Evolutionary conservation across 2,888 invertebrate species (phyloP).

Genomic region (Ophonus ardosiacus): DNA sequence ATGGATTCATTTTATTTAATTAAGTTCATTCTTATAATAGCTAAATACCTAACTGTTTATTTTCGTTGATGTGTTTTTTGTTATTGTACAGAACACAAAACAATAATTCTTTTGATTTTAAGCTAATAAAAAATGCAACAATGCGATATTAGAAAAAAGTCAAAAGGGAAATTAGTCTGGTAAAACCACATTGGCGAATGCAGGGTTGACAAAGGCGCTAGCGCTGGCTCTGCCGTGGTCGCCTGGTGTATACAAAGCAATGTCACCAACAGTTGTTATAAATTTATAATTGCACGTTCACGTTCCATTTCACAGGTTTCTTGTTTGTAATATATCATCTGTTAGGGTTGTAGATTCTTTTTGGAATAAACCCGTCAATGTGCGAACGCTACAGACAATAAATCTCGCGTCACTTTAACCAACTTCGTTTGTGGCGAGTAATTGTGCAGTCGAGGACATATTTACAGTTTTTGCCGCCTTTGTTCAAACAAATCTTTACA

Average conservation of each 20-base stretch:
- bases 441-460: constrained; percentile 30
- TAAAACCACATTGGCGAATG: background rate
- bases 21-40: too few species aligned
- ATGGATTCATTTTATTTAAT: too few species aligned
- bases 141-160: background rate
- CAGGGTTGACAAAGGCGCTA: background rate
- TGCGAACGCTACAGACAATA: constrained; percentile 17
- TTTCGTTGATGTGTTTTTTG: background rate
- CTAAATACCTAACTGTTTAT: background rate
- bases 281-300: constrained; percentile 60
- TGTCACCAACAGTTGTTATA: constrained; percentile 54
- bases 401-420: constrained; percentile 36
- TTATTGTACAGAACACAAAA: background rate
- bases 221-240: too few species aligned
- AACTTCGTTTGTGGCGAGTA: constrained; percentile 46
- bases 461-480: constrained; percentile 20
- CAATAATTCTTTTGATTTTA: background rate
- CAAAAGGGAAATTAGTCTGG: constrained; percentile 10
- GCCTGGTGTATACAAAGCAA: constrained; percentile 33
- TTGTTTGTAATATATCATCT: constrained; percentile 58
- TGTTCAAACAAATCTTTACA: constrained; percentile 12
- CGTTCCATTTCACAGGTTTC: constrained; percentile 58
- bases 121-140: constrained; percentile 30
- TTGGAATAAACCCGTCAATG: constrained; percentile 57
- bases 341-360: constrained; percentile 43